Evolutionary conservation across 2,113 vertebrate species (phyloP).

Genomic region (Noctilio leporinus): DNA sequence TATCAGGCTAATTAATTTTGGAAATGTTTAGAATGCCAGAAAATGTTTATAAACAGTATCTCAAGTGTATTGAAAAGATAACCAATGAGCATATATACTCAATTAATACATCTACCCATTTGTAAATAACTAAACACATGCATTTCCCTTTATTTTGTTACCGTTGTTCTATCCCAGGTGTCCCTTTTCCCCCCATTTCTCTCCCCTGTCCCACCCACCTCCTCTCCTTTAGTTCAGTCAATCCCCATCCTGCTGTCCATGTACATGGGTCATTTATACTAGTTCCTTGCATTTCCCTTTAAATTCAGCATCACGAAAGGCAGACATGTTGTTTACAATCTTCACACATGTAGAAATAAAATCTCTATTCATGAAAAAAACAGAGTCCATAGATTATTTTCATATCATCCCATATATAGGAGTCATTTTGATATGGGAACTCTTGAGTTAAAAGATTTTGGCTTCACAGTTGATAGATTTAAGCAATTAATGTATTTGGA

Average conservation of each 20-base stretch:
- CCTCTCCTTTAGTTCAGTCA: too few species aligned
- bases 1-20: neutral
- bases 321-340: neutral
- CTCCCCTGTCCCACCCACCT: too few species aligned
- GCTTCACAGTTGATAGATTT: too few species aligned
- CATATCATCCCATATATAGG: neutral
- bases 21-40: neutral
- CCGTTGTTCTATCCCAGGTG: too few species aligned
- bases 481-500: too few species aligned
- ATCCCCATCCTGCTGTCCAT: too few species aligned
- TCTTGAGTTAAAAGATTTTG: too few species aligned
- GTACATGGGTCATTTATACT: too few species aligned
- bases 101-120: neutral
- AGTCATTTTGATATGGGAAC: neutral
- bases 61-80: neutral
- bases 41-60: neutral
- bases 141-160: too few species aligned
- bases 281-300: neutral
- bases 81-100: neutral
- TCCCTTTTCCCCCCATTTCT: too few species aligned
- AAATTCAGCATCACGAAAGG: neutral
- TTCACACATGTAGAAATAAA: neutral
- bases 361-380: neutral
- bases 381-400: neutral
- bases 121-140: neutral